Percentiles rank a stretch among this genome's conserved stretches.
These are phyloP conservation scores for Zingel zingel DNA, from an alignment of 2,113 vertebrate species.

Conservation along the genomic window DNA sequence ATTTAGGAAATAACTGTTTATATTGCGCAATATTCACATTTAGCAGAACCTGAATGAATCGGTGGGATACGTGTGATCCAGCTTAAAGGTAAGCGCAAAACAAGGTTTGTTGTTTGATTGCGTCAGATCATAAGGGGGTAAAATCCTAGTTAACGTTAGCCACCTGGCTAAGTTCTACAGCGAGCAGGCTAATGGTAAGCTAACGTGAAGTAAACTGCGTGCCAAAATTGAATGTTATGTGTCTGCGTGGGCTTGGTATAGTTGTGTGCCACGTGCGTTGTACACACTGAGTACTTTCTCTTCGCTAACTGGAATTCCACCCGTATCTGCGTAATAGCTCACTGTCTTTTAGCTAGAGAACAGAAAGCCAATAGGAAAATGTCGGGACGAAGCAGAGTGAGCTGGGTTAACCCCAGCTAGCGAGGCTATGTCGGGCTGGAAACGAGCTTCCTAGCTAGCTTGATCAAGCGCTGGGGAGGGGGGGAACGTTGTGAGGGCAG, in stretches of 20 bases:
- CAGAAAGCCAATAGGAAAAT: slow-evolving; percentile 59
- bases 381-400: slow-evolving; percentile 65
- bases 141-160: slow-evolving; percentile 74
- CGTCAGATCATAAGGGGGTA: slow-evolving; percentile 19
- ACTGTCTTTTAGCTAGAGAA: slow-evolving; percentile 17
- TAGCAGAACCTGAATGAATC: slow-evolving; percentile 56
- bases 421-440: slow-evolving; percentile 44
- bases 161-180: slow-evolving; percentile 63
- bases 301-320: background rate
- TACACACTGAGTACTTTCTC: slow-evolving; percentile 44
- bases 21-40: slow-evolving; percentile 44
- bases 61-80: slow-evolving; percentile 52
- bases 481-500: slow-evolving; percentile 70
- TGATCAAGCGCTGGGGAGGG: slow-evolving; percentile 71
- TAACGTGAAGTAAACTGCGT: slow-evolving; percentile 81
- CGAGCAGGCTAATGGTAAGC: slow-evolving; percentile 67
- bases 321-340: background rate
- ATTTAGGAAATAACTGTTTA: slow-evolving; percentile 66
- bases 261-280: slow-evolving; percentile 75
- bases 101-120: slow-evolving; percentile 32
- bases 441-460: slow-evolving; percentile 66
- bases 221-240: slow-evolving; percentile 72
- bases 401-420: slow-evolving; percentile 53
- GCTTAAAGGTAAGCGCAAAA: slow-evolving; percentile 77
- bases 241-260: slow-evolving; percentile 67